Evolutionary conservation across 1,140 invertebrate species (phyloP).

Genomic region (Rhyzopertha dominica): DNA sequence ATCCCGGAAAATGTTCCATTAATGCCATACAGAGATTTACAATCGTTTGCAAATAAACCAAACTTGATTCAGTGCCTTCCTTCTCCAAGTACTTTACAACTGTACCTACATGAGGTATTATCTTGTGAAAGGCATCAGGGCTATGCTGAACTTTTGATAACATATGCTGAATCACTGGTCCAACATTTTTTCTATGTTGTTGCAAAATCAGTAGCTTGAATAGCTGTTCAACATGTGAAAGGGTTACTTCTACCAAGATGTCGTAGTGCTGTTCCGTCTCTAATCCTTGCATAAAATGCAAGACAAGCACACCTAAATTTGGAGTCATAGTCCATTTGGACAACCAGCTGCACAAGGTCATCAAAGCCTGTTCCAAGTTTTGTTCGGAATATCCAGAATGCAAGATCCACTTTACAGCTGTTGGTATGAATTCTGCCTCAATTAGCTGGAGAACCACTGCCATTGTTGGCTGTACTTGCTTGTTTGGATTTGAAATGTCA

Average conservation of each 20-base stretch:
- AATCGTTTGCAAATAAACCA: slow-evolving; percentile 47
- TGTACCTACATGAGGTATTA: slow-evolving; percentile 39
- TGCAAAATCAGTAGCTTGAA: slow-evolving; percentile 46
- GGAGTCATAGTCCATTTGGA: slow-evolving; percentile 48
- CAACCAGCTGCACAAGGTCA: slow-evolving; percentile 51
- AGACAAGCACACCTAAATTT: slow-evolving; percentile 50
- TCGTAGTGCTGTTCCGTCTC: slow-evolving; percentile 48
- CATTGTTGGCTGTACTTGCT: slow-evolving; percentile 49
- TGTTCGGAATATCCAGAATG: slow-evolving; percentile 43
- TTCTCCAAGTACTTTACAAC: slow-evolving; percentile 42
- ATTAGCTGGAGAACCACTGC: slow-evolving; percentile 53
- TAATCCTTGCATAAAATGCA: slow-evolving; percentile 51
- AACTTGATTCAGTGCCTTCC: slow-evolving; percentile 43
- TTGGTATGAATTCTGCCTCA: slow-evolving; percentile 41
- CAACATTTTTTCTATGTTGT: slow-evolving; percentile 45
- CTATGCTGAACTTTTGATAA: slow-evolving; percentile 47
- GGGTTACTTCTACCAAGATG: slow-evolving; percentile 49
- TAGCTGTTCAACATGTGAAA: slow-evolving; percentile 48
- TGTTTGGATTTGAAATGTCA: slow-evolving; percentile 43
- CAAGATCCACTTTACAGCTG: slow-evolving; percentile 47
- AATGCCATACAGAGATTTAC: slow-evolving; percentile 48
- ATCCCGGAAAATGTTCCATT: slow-evolving; percentile 48
- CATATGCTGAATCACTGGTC: slow-evolving; percentile 52
- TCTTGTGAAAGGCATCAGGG: slow-evolving; percentile 48
- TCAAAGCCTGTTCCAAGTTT: slow-evolving; percentile 46